Evolutionary conservation across 2,888 invertebrate genomes (phyloP).

Genomic region (Oxyteleia sp.): DNA sequence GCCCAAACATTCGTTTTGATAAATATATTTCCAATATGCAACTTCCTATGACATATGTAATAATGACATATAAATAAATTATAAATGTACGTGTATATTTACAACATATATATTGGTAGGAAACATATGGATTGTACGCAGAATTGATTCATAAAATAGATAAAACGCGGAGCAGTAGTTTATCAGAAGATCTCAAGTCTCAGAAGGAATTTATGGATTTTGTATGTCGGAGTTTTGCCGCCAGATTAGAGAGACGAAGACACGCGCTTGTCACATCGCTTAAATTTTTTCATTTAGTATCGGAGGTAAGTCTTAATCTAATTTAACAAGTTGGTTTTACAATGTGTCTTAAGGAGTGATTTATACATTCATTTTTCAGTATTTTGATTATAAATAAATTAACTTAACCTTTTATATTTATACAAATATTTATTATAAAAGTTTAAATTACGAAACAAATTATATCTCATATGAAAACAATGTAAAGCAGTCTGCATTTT

Average conservation of each 20-base stretch:
- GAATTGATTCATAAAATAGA: conserved; percentile 92
- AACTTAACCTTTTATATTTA: no score
- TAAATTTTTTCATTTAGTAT: conserved; percentile 92
- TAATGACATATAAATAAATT: conserved; percentile 18
- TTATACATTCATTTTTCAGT: no score
- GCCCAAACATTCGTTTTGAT: no score
- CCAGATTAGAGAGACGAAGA: conserved; percentile 91
- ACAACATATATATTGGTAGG: conserved; percentile 85
- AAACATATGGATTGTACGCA: conserved; percentile 93
- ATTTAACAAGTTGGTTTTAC: no score
- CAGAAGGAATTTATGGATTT: conserved; percentile 95
- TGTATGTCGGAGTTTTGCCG: conserved; percentile 93
- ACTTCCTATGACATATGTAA: no score
- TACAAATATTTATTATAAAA: no score
- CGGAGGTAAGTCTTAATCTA: conserved; percentile 89
- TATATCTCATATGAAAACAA: no score
- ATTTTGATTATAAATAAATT: no score
- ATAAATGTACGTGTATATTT: background rate
- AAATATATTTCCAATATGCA: no score
- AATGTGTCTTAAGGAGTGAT: no score
- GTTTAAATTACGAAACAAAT: no score
- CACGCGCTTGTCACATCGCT: conserved; percentile 92
- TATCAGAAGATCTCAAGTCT: conserved; percentile 90
- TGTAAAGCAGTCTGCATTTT: no score
- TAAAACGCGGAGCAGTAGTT: conserved; percentile 88